Conservation (phyloP, 2,797 vertebrate genomes). For the Hozukius guyotensis region DNA sequence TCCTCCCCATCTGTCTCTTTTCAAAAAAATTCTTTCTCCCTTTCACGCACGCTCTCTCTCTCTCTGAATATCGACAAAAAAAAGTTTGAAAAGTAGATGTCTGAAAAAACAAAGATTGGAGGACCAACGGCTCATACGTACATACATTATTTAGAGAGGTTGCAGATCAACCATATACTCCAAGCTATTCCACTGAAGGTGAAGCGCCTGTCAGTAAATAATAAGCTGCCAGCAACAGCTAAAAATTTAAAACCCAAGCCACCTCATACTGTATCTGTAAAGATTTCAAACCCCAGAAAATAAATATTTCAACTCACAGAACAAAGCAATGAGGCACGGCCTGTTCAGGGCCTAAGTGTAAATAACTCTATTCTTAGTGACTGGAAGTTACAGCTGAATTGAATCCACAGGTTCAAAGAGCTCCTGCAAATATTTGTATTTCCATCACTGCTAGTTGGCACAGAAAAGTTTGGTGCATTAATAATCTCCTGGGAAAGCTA, state of each 20-base stretch:
- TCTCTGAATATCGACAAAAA: constrained; percentile 2
- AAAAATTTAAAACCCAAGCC: background rate
- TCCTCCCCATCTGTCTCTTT: background rate
- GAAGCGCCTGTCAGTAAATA: constrained; percentile 19
- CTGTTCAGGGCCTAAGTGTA: constrained; percentile 14
- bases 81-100: background rate
- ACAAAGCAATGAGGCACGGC: background rate
- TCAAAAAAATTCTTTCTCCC: background rate
- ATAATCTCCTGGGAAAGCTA: constrained; percentile 11
- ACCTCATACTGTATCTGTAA: constrained; percentile 7
- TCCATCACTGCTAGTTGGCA: constrained; percentile 11
- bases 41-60: background rate
- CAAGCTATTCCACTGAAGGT: background rate
- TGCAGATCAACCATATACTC: constrained; percentile 2
- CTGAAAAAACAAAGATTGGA: background rate
- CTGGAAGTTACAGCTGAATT: constrained; percentile 1
- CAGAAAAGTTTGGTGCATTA: constrained; percentile 34
- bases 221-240: constrained; percentile 21
- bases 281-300: constrained; percentile 6
- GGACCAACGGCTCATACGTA: background rate
- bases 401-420: constrained; percentile 31
- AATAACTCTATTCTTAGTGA: constrained; percentile 52
- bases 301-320: constrained; percentile 38
- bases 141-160: constrained; percentile 25
- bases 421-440: constrained; percentile 14